Evolutionary conservation across 2,797 vertebrate species (phyloP), one percentile per base, ranked within the genome.

Genomic region (Passerculus sandwichensis): DNA sequence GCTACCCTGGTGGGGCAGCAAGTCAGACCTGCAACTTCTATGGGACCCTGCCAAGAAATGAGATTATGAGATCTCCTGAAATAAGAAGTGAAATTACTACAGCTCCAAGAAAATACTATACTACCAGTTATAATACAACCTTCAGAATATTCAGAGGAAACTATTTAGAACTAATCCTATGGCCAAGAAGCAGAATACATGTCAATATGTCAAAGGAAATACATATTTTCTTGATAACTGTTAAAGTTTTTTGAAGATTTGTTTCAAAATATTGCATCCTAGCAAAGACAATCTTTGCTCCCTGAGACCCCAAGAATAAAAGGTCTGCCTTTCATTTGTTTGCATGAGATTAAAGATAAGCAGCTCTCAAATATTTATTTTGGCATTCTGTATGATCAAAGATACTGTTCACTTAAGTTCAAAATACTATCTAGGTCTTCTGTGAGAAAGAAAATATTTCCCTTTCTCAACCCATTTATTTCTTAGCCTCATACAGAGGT

Each of bases 311-410:
- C 15, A 44, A 78, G 61, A 81, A 92, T 62, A 80, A 29, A 40
- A 91, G 50, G 38, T 69, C 65, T 85, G 34, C 23, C 70, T 86
- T 88, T 65, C 22, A 74, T 85, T 91, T 95, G 44, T 94, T 90
- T 93, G 50, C 27, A 60, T 48, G 59, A 94, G 51, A 92, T 89
- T 89, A 62, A 94, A 80, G 91, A 94, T 72, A 96, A 93, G 44
- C 30, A 83, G 44, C 22, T 65, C 30, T 85, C 38, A 61, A 60
- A 69, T 77, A 78, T 78, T 93, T 93, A 45, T 84, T 88, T 81
- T 96, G 79, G 91, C 82, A 81, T 72, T 15, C 54, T 65, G 6
- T 54, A 12, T 48, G 25, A 89, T 64, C 50, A 80, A 67, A 74
- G 38, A 89, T 23, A 42, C 21, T 38, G 29, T 56, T 85, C 65